Evolutionary conservation across 2,888 invertebrate species (phyloP), one percentile per base, ranked within the genome.

Genomic region (Gibbula magus): DNA sequence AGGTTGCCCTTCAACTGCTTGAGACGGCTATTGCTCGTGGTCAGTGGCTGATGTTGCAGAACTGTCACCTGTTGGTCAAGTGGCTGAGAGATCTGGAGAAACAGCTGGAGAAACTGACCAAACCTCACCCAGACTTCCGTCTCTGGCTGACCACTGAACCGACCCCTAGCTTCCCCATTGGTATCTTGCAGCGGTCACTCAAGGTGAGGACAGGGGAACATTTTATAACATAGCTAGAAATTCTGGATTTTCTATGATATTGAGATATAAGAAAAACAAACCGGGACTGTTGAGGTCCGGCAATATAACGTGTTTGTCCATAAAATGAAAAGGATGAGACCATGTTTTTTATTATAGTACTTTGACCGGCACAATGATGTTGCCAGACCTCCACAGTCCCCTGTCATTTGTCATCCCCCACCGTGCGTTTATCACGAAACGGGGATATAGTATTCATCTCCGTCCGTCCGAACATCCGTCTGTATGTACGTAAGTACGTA

Each of bases 81-180:
- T 98, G 98, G 94, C 94, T 97, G 5, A 94, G 95, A 25, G 95
- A 95, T 84, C 93, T 98, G 85, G 98, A 98, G 93, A 97, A 97
- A 91, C 95, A 95, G 85, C 93, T 98, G 74, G 97, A 97, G 90
- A 94, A 95, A 91, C 94, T 96, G 89, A 95, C 94, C 79, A 96
- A 96, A 88, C 96, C 97, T 0, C 97, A 98, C 94, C 96, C 97
- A 0, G 97, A 97, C 93, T 98, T 98, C 93, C 94, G 98, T 8
- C 94, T 98, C 0, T 98, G 98, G 98, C 94, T 98, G 75, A 98
- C 98, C 18, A 98, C 98, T 0, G 97, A 98, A 91, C 96, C 97
- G 0, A 96, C 96, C 0, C 95, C 96, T 0, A 95, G 95, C 0
- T 98, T 98, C 93, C 98, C 98, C 0, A 96, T 98, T 83, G 97